These are phyloP conservation scores for Phenacoccus solenopsis DNA, from an alignment of 1,140 invertebrate species.

Conservation along the genomic window DNA sequence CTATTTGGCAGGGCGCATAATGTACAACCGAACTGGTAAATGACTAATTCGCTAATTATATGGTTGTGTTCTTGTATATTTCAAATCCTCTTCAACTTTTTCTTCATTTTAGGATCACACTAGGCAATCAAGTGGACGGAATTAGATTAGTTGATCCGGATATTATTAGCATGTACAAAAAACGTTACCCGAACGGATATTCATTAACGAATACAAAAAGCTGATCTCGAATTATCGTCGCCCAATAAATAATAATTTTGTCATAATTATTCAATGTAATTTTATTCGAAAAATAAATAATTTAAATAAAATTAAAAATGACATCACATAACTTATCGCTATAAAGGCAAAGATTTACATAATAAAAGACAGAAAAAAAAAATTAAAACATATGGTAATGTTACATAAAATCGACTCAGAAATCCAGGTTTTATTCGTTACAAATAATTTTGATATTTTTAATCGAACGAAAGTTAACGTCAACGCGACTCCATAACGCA, in stretches of 20 bases:
- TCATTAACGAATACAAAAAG: constrained; percentile 47
- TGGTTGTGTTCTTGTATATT: background rate
- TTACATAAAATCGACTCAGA: background rate
- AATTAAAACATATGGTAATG: background rate
- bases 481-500: background rate
- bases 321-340: background rate
- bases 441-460: constrained; percentile 4
- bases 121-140: constrained; percentile 92
- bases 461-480: background rate
- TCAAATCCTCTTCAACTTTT: background rate
- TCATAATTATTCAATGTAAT: background rate
- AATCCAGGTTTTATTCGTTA: background rate
- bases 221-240: too few relatives aligned
- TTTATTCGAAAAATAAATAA: background rate
- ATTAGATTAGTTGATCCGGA: constrained; percentile 86
- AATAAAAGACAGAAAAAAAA: background rate
- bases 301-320: background rate
- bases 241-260: too few relatives aligned
- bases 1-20: constrained; percentile 95
- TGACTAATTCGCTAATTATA: background rate
- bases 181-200: constrained; percentile 87
- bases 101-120: constrained; percentile 55
- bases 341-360: constrained; percentile 2
- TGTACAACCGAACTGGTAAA: constrained; percentile 92
- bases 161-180: constrained; percentile 75